phyloP scores from a whole-genome alignment of 1,140 invertebrate species.

The Polyergus mexicanus region DNA sequence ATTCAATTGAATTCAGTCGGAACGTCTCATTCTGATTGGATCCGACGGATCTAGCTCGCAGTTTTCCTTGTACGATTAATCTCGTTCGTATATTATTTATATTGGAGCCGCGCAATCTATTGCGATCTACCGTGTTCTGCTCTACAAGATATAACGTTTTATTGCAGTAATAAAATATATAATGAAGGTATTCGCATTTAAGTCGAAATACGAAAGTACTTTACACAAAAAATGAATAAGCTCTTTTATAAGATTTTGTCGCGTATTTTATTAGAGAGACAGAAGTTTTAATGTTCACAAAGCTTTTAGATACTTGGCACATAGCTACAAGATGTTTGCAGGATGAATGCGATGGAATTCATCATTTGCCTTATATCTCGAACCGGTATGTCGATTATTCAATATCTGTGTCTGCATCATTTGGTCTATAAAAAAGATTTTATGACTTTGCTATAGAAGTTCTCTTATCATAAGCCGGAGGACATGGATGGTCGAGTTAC shows the following conservation, averaged over 20 bases:
- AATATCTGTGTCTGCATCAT: constrained; percentile 40
- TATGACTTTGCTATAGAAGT: constrained; percentile 3
- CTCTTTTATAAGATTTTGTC: background rate
- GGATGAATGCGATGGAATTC: constrained; percentile 40
- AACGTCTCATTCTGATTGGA: constrained; percentile 13
- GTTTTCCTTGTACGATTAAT: constrained; percentile 36
- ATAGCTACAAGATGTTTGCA: background rate
- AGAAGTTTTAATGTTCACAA: background rate
- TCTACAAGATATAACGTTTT: constrained; percentile 27
- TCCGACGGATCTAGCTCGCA: constrained; percentile 3
- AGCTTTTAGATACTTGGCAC: background rate
- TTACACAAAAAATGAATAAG: background rate
- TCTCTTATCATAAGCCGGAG: constrained; percentile 1
- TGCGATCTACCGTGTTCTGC: background rate
- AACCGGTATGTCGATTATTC: constrained; percentile 16
- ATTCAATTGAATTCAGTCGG: constrained; percentile 48
- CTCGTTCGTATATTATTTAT: constrained; percentile 31
- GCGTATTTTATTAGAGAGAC: constrained; percentile 7
- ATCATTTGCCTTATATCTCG: constrained; percentile 38
- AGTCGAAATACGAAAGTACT: background rate
- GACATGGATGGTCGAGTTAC: background rate
- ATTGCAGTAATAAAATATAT: background rate
- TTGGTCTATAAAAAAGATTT: constrained; percentile 55
- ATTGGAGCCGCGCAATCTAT: background rate
- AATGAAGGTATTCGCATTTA: background rate